Evolutionary conservation across 2,888 invertebrate species (phyloP), one percentile per base, ranked within the genome.

Genomic region (Cosmorhoe ocellata): DNA sequence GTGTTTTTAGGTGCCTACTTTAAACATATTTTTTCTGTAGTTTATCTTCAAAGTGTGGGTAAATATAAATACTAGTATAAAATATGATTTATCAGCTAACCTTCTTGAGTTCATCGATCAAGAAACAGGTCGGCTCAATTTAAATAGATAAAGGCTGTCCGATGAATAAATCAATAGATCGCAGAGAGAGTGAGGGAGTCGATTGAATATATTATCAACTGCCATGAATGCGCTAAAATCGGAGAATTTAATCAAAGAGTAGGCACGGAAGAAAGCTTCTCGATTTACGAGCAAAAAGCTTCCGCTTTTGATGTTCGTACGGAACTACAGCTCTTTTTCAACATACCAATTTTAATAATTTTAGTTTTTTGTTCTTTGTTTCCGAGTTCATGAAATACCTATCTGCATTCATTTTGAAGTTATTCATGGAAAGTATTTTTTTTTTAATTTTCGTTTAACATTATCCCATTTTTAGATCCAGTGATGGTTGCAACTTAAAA

Each of bases 151-250:
- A 56, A 53, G 42, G 43, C 46, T 45, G 27, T 44, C 18, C 39
- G 51, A 52, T 59, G 59, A 61, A 62, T 75, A 73, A 73, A 73
- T 76, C 72, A 70, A 67, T 67, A 62, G 67, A 63, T 71, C 63
- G 69, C 66, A 68, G 60, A 58, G 66, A 70, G 67, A 71, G 67
- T 70, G 62, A 66, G 62, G 58, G 52, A 74, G 62, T 66, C 70
- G 73, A 77, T 76, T 74, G 76, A 77, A 77, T 74, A 72, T 68
- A 77, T 77, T 79, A 77, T 77, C 76, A 68, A 75, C 71, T 74
- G 68, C 70, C 71, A 70, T 75, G 76, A 79, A 76, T 74, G 76
- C 76, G 71, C 76, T 81, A 79, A 81, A 80, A 75, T 76, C 61
- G 69, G 71, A 67, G 75, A 76, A 79, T 82, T 81, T 80, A 81